phyloP scores from a whole-genome alignment of 2,888 invertebrate species.

The Horisme vitalbata region DNA sequence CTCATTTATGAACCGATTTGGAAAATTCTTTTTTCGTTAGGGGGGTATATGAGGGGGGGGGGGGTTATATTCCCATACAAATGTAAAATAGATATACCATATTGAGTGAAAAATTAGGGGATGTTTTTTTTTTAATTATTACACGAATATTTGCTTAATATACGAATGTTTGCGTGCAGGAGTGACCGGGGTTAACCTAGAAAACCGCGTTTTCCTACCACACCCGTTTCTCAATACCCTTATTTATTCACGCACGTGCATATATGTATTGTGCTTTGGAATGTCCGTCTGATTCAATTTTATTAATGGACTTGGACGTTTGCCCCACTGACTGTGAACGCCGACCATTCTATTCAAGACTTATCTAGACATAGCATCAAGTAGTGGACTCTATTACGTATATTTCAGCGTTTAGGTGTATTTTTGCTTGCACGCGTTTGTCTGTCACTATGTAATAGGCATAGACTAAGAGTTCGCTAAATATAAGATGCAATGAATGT shows the following conservation, averaged over 20 bases:
- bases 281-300: slow-evolving; percentile 82
- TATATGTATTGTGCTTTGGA: slow-evolving; percentile 70
- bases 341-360: slow-evolving; percentile 67
- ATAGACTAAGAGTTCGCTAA: slow-evolving; percentile 11
- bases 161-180: no score
- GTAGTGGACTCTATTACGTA: slow-evolving; percentile 55
- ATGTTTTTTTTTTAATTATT: no score
- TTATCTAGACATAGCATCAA: slow-evolving; percentile 49
- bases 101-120: no score
- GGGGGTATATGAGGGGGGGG: no score
- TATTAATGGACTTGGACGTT: slow-evolving; percentile 82
- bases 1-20: no score
- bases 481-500: neutral
- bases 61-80: no score
- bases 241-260: slow-evolving; percentile 75
- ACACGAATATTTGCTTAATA: no score
- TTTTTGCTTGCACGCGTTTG: slow-evolving; percentile 39
- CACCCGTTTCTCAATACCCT: slow-evolving; percentile 31
- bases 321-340: slow-evolving; percentile 79
- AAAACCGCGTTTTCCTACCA: slow-evolving; percentile 7
- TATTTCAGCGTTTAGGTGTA: slow-evolving; percentile 45
- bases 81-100: no score
- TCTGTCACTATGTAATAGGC: slow-evolving; percentile 41
- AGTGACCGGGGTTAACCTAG: neutral
- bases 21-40: no score